A percentile compares a stretch with the other conserved stretches of the same genome.
Conservation (phyloP, 2,888 invertebrate genomes). For the Vanessa cardui region DNA sequence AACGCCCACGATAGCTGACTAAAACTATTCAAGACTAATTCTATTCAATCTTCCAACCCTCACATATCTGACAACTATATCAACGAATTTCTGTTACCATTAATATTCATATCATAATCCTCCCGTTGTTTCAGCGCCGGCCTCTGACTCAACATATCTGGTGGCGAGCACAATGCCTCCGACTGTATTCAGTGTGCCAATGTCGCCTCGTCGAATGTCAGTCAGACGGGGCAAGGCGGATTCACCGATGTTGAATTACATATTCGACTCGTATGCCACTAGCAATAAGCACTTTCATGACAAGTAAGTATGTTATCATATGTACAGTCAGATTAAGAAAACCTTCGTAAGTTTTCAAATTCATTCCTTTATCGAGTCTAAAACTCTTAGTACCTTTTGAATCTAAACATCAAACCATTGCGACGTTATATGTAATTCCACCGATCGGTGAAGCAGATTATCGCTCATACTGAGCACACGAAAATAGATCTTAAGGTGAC, state of each 20-base stretch:
- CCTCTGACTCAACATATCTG: constrained; percentile 51
- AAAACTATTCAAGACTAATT: not conserved
- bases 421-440: too few relatives aligned
- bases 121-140: constrained; percentile 40
- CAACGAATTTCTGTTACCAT: not conserved
- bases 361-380: too few relatives aligned
- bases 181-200: constrained; percentile 55
- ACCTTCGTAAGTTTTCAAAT: too few relatives aligned
- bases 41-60: not conserved
- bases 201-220: constrained; percentile 59
- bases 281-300: constrained; percentile 88
- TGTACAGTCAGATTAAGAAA: too few relatives aligned
- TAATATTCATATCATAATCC: constrained; percentile 3
- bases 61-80: not conserved
- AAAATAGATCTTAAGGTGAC: too few relatives aligned
- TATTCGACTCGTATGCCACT: constrained; percentile 87
- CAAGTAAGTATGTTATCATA: constrained; percentile 58
- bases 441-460: too few relatives aligned
- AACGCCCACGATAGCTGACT: too few relatives aligned
- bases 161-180: constrained; percentile 56
- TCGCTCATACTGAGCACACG: too few relatives aligned
- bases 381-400: too few relatives aligned
- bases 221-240: constrained; percentile 81
- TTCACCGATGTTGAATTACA: constrained; percentile 88
- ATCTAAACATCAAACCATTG: too few relatives aligned